Evolutionary conservation across 2,888 invertebrate species (phyloP), one percentile per base, ranked within the genome.

Genomic region (Gerosis bhagava): DNA sequence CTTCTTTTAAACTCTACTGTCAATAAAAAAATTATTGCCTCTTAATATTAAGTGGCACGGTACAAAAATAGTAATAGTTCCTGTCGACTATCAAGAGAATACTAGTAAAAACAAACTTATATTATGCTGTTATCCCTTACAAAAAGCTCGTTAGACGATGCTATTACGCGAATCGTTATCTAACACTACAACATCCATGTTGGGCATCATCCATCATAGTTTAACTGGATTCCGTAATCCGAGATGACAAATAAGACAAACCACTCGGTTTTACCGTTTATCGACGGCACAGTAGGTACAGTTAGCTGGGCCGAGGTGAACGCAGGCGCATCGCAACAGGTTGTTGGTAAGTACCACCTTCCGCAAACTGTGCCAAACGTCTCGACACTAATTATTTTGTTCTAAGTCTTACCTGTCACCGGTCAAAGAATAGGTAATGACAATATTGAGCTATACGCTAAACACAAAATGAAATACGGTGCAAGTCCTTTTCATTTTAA

Each of bases 231-330:
- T 37, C 35, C 21, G 49, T 59, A 59, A 60, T 58, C 56, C 47
- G 49, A 49, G 51, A 57, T 56, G 59, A 59, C 60, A 63, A 64
- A 60, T 56, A 63, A 62, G 60, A 62, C 52, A 35, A 59, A 58
- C 53, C 56, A 48, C 58, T 53, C 56, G 50, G 40, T 54, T n/a
- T 59, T 63, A 65, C 64, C 63, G 64, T 71, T 68, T 57, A 61
- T 54, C 56, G 60, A 56, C 57, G 50, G 57, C 51, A 51, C 51
- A 49, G 50, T 24, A 34, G 25, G 32, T 69, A 69, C 68, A 70
- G 70, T 71, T 71, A 70, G 61, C 47, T 45, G 49, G 53, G 50
- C 56, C 53, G 56, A 58, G 53, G 53, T 46, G 49, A 56, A 49
- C 58, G 59, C 60, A 49, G 45, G 57, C 62, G 64, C 65, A 31